Base-by-base conservation (phyloP, 2,113 vertebrate species). In the Oncorhynchus mykiss region DNA sequence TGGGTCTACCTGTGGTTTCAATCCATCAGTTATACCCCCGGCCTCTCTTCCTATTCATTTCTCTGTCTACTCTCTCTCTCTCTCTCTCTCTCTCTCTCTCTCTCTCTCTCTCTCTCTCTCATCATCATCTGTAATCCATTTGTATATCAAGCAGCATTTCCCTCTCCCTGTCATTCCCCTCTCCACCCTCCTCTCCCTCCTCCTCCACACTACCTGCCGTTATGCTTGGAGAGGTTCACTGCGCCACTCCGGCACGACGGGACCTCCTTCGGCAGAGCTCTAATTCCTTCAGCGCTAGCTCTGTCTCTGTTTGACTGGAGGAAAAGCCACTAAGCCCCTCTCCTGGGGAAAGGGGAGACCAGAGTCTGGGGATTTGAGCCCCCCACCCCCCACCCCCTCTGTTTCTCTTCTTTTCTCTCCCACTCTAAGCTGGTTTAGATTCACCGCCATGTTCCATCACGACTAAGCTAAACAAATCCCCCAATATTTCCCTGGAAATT, bases 391-490 rank as follows among this genome's bases (percentile, higher is more conserved):
- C 12, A 16, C 20, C 72, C 67, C 65, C 25, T 2, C 11, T 24
- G 60, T 39, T 9, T 49, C 57, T 45, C 31, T 72, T 6, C 64
- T 57, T 82, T 31, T 78, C 69, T 78, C 29, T 71, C 25, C 48
- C 49, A 73, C 64, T 78, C 69, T 75, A 82, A 87, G 80, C 82
- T 85, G 59, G 62, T 87, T 88, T 84, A 60, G 73, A 85, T 81
- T 85, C 74, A 80, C 59, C 74, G 74, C 77, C 78, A 77, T 72
- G 73, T 84, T 78, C 76, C 64, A 70, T 81, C 13, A 29, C 27
- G 62, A 64, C 78, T 86, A 89, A 91, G 88, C 84, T 79, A 83
- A 84, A 87, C 78, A 89, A 87, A 92, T 85, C 84, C 80, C 51
- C 80, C 76, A 62, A 85, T 88, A 85, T 87, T 87, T 84, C 76